Evolutionary conservation across 1,140 invertebrate species (phyloP).

Genomic region (Rhizoglyphus robini): DNA sequence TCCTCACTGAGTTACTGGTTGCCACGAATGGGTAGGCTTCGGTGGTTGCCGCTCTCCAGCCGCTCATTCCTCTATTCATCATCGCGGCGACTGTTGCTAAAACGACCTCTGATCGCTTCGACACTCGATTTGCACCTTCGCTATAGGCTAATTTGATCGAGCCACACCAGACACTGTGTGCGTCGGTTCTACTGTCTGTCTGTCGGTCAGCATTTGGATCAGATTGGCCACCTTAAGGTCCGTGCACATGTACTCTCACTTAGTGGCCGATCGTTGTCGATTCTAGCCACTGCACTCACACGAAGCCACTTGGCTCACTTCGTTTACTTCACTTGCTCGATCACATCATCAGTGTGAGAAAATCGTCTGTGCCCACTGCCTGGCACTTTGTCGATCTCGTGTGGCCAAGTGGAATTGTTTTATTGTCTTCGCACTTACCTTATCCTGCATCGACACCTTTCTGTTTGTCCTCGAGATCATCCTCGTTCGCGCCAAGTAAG

Average conservation of each 20-base stretch:
- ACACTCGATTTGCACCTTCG: constrained; percentile 4
- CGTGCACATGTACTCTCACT: not conserved
- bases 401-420: not conserved
- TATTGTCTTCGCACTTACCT: constrained; percentile 13
- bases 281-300: not conserved
- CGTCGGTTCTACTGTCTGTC: not conserved
- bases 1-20: too few relatives aligned
- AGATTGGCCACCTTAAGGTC: not conserved
- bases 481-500: not conserved
- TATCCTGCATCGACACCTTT: not conserved
- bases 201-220: constrained; percentile 1
- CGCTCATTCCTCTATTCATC: not conserved
- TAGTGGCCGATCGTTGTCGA: not conserved
- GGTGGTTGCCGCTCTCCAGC: not conserved
- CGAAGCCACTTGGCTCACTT: not conserved
- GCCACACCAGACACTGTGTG: not conserved
- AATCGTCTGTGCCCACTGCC: too few relatives aligned
- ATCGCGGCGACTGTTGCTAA: not conserved
- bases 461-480: constrained; percentile 8
- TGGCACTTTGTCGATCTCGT: not conserved
- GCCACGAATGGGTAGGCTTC: constrained; percentile 7
- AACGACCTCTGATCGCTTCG: not conserved
- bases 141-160: constrained; percentile 13
- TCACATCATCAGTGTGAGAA: too few relatives aligned
- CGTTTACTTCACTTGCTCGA: too few relatives aligned